Percentiles rank a stretch among this genome's conserved stretches.
Evolutionary conservation across 2,888 invertebrate genomes (phyloP).

Genomic region (Azorinus chamasolen): DNA sequence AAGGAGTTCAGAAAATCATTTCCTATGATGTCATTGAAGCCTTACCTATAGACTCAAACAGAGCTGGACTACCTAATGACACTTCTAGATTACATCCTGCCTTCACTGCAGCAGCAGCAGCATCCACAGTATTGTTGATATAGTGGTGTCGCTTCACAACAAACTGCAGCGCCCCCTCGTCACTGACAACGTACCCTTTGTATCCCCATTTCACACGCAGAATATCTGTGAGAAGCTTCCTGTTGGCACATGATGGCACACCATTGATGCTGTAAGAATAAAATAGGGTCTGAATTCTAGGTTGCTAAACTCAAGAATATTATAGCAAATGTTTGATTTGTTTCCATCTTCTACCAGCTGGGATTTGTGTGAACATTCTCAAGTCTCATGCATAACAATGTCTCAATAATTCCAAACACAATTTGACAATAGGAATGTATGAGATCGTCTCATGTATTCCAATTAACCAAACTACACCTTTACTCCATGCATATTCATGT

Average conservation of each 20-base stretch:
- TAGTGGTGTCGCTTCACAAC: constrained; percentile 75
- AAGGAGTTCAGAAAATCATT: too few species aligned
- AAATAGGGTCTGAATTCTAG: too few species aligned
- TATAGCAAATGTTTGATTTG: too few species aligned
- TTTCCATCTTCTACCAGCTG: too few species aligned
- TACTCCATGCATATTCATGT: too few species aligned
- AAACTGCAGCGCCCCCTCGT: constrained; percentile 79
- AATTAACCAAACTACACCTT: too few species aligned
- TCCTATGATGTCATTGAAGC: background rate
- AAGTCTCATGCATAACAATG: too few species aligned
- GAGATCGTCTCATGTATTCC: too few species aligned
- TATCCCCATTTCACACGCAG: constrained; percentile 82
- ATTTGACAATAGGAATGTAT: too few species aligned
- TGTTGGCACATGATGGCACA: constrained; percentile 83
- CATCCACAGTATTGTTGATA: constrained; percentile 70
- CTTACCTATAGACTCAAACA: constrained; percentile 56
- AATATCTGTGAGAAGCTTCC: constrained; percentile 79
- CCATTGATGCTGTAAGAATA: constrained; percentile 77
- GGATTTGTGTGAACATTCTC: too few species aligned
- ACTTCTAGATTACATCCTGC: constrained; percentile 78
- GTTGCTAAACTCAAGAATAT: too few species aligned
- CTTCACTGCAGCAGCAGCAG: constrained; percentile 71
- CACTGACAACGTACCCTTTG: constrained; percentile 82
- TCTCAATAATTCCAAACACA: too few species aligned
- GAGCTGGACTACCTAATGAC: constrained; percentile 47